Evolutionary conservation across 2,113 vertebrate genomes (phyloP).

Genomic region (Hemichromis elongatus): DNA sequence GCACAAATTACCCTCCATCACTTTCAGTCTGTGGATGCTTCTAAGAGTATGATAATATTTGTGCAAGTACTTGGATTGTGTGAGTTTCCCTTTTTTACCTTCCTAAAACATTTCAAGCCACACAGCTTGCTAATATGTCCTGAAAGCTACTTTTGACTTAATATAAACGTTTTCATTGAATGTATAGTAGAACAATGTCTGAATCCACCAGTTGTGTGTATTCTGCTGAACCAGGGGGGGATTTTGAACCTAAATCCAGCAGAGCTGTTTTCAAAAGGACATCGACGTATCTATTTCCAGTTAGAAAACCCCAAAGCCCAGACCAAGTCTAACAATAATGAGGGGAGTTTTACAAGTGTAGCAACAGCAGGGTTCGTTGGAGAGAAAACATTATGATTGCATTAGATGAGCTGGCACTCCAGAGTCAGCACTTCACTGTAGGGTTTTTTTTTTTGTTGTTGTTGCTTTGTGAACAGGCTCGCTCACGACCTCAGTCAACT

Average conservation of each 20-base stretch:
- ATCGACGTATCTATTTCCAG: constrained; percentile 7
- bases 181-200: background rate
- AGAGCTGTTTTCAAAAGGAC: background rate
- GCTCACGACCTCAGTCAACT: background rate
- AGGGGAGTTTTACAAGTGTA: constrained; percentile 7
- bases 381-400: constrained; percentile 20
- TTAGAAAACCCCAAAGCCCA: background rate
- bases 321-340: background rate
- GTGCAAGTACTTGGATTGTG: background rate
- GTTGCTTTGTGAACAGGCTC: background rate
- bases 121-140: background rate
- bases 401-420: constrained; percentile 26
- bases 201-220: background rate
- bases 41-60: background rate
- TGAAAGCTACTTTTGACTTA: background rate
- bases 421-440: background rate
- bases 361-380: constrained; percentile 15
- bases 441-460: background rate
- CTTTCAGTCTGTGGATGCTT: background rate
- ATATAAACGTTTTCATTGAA: background rate
- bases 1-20: background rate
- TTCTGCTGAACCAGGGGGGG: background rate
- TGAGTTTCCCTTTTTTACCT: background rate
- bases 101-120: background rate
- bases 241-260: background rate